Evolutionary conservation across 2,888 invertebrate species (phyloP).

Genomic region (Hydrotaea diabolus): DNA sequence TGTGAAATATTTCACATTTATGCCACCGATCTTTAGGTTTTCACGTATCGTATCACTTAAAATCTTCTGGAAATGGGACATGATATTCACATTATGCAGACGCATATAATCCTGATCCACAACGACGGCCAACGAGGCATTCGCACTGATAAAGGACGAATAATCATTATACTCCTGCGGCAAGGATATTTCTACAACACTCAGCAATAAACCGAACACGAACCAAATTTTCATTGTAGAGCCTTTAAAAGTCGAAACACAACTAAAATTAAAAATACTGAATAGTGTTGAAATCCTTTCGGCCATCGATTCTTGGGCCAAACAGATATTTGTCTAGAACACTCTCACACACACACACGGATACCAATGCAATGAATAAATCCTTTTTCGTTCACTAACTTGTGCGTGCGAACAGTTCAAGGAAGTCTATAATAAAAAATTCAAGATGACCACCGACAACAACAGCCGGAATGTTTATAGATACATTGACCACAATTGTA

Average conservation of each 20-base stretch:
- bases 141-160: constrained; percentile 87
- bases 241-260: constrained; percentile 52
- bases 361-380: constrained; percentile 30
- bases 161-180: constrained; percentile 82
- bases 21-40: constrained; percentile 86
- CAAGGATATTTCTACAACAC: constrained; percentile 84
- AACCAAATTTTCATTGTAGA: constrained; percentile 69
- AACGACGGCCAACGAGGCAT: constrained; percentile 88
- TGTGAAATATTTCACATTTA: constrained; percentile 85
- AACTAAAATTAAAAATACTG: constrained; percentile 68
- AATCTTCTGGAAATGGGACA: constrained; percentile 83
- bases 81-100: constrained; percentile 83
- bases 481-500: constrained; percentile 59
- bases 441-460: no score
- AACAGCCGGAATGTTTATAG: constrained; percentile 46
- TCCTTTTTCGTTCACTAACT: constrained; percentile 30
- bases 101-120: constrained; percentile 86
- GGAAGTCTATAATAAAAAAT: constrained; percentile 71
- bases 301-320: neutral
- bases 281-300: neutral
- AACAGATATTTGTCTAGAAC: neutral
- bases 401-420: constrained; percentile 59
- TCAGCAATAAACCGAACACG: constrained; percentile 74
- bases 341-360: constrained; percentile 4
- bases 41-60: constrained; percentile 85